These are phyloP conservation scores for Apotomis capreana DNA, from an alignment of 2,888 invertebrate genomes.

Conservation along the genomic window DNA sequence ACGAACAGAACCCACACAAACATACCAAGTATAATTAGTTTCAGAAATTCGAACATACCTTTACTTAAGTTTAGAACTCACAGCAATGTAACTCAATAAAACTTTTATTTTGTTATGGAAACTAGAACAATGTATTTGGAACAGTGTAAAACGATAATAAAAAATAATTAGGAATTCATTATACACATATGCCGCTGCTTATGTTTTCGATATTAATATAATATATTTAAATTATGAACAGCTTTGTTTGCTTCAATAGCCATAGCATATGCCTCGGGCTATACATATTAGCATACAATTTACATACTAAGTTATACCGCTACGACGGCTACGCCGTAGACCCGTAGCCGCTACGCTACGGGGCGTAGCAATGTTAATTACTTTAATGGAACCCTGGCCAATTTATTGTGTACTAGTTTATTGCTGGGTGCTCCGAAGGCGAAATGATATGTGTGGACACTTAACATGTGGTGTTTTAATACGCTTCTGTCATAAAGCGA, in stretches of 20 bases:
- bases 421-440: not conserved
- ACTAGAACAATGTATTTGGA: too few species aligned
- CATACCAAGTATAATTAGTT: too few species aligned
- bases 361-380: slow-evolving; percentile 39
- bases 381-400: slow-evolving; percentile 32
- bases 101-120: too few species aligned
- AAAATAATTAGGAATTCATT: too few species aligned
- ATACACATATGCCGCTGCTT: too few species aligned
- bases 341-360: slow-evolving; percentile 34
- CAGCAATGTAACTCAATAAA: too few species aligned
- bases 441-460: slow-evolving; percentile 18
- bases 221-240: not conserved
- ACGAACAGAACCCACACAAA: too few species aligned
- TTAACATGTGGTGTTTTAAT: slow-evolving; percentile 2
- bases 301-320: slow-evolving; percentile 30
- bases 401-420: slow-evolving; percentile 29
- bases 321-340: slow-evolving; percentile 38
- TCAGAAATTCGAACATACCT: too few species aligned
- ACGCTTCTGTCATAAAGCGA: slow-evolving; percentile 1
- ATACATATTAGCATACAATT: slow-evolving; percentile 23
- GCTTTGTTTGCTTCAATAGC: not conserved
- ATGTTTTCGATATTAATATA: too few species aligned
- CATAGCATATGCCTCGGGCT: not conserved
- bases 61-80: too few species aligned
- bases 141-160: too few species aligned